Evolutionary conservation across 2,888 invertebrate species (phyloP), one percentile per base, ranked within the genome.

Genomic region (Stegophylla sp.): DNA sequence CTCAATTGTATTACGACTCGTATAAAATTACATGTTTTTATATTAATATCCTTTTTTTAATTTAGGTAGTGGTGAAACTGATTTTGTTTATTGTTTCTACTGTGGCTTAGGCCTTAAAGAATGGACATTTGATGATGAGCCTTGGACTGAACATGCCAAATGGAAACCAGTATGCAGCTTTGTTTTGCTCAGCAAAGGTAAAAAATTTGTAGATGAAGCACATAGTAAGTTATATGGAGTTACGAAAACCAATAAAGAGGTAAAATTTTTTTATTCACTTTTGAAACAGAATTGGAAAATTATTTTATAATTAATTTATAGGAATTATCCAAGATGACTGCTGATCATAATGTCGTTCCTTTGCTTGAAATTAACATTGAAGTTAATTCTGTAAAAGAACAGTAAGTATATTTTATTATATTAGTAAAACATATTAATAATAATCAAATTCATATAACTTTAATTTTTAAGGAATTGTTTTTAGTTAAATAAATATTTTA

Each of bases 41-140:
- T 79, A 77, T 12, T 56, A 41, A 20, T 20, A 15, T 73, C 43
- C 43, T 71, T 48, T 73, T 72, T 66, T 48, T 72, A 51, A 63
- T 73, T 53, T 56, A 59, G 83, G 82, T n/a, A 15, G 77, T 86
- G 88, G 88, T 12, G 90, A 91, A 83, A 92, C 93, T 59, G 97
- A 97, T 87, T 92, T 95, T 85, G 96, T 96, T 0, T 91, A 94
- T 82, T 98, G 97, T 86, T 97, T 94, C 87, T 93, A 93, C 86
- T 98, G 98, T 86, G 96, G 95, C 84, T 96, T 96, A 64, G 97
- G 97, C 0, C 89, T 98, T 7, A 93, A 95, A 85, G 95, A 96
- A 86, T 98, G 97, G 97, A 94, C 95, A 86, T 91, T 91, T 64
- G 90, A 91, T 82, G 97, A 98, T 86, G 92, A 94, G 84, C 96